Conservation (phyloP, 2,888 invertebrate genomes). For the Apomyelois bistriatella region DNA sequence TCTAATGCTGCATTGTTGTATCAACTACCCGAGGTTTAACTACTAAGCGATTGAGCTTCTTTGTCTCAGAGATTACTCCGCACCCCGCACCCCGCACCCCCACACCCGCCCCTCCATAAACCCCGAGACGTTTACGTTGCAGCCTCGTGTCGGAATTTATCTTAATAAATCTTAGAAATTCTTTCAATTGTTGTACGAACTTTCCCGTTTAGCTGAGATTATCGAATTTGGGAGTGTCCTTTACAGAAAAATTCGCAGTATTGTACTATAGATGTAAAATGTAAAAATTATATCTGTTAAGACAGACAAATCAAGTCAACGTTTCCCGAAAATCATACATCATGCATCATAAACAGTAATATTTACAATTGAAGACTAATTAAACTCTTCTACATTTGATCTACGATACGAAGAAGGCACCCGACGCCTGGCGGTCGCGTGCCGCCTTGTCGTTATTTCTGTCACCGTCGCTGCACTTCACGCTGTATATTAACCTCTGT, state of each 20-base stretch:
- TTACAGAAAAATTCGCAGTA: not conserved
- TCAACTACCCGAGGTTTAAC: not conserved
- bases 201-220: not conserved
- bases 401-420: no score
- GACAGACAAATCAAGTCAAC: no score
- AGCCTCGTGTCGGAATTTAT: constrained; percentile 1
- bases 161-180: constrained; percentile 4
- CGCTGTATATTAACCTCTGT: no score
- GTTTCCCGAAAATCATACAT: no score
- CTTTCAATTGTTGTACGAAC: constrained; percentile 7
- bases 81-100: no score
- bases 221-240: not conserved
- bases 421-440: no score
- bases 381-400: no score
- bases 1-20: not conserved
- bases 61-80: not conserved
- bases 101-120: not conserved
- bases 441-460: no score
- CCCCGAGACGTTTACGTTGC: not conserved
- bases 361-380: no score
- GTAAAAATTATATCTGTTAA: no score
- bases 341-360: no score
- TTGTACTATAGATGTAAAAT: not conserved
- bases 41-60: not conserved
- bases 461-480: no score